A percentile compares a stretch with the other conserved stretches of the same genome.
phyloP scores from a whole-genome alignment of 2,888 invertebrate species.

The Matsumyia berberina region DNA sequence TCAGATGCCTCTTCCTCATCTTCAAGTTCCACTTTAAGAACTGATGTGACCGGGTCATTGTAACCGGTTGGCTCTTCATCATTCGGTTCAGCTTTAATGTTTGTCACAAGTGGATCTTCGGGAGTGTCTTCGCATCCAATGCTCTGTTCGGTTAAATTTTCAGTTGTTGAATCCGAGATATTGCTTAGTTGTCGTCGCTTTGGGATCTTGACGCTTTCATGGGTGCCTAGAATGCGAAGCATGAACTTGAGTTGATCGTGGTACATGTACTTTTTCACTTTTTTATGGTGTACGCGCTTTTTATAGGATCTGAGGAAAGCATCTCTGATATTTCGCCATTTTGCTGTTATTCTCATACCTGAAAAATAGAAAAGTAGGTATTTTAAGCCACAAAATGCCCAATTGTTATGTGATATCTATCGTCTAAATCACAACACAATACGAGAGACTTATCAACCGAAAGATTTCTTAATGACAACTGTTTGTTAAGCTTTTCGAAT shows the following conservation, averaged over 20 bases:
- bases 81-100: slow-evolving; percentile 11
- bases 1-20: neutral
- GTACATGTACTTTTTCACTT: slow-evolving; percentile 52
- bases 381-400: too few species aligned
- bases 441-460: too few species aligned
- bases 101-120: neutral
- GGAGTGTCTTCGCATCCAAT: neutral
- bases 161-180: slow-evolving; percentile 18
- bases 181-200: neutral
- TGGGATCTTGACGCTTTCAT: neutral
- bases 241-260: slow-evolving; percentile 46
- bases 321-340: slow-evolving; percentile 57
- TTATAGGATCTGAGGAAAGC: slow-evolving; percentile 38
- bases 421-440: too few species aligned
- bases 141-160: slow-evolving; percentile 8
- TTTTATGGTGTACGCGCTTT: slow-evolving; percentile 12
- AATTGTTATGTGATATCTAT: too few species aligned
- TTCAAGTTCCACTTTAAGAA: neutral
- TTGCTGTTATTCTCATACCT: slow-evolving; percentile 32
- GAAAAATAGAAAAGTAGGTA: slow-evolving; percentile 8
- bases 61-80: neutral
- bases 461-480: too few species aligned
- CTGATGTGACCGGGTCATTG: neutral
- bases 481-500: too few species aligned
- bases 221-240: slow-evolving; percentile 2